Conservation (phyloP, 2,888 invertebrate genomes). For the Invenusta paracnida region DNA sequence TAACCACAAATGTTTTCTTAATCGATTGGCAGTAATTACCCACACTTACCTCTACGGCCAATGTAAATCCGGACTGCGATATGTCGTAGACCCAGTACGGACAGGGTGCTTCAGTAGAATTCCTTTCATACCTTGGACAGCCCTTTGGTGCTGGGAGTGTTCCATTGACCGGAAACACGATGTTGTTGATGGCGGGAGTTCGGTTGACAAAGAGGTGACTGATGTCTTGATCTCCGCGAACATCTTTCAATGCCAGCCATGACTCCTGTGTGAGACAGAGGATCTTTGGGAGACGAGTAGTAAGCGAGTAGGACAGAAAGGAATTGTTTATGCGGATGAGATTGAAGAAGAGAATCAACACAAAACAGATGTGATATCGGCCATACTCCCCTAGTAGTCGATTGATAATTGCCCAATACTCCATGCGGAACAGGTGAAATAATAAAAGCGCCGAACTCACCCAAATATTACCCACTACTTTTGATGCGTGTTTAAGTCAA, state of each 20-base stretch:
- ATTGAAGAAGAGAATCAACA: neutral
- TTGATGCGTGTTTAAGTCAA: no score
- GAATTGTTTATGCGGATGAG: neutral
- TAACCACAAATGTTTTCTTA: no score
- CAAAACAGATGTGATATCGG: neutral
- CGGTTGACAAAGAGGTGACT: neutral
- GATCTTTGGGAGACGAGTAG: neutral
- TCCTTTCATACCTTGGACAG: neutral
- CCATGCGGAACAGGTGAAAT: no score
- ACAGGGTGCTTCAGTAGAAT: neutral
- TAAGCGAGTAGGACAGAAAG: neutral
- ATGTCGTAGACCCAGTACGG: neutral
- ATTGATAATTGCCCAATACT: neutral
- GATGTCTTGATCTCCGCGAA: neutral
- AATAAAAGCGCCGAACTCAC: no score
- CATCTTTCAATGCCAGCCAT: neutral
- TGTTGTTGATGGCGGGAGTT: neutral
- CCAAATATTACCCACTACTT: no score
- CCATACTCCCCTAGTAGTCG: neutral
- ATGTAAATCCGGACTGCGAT: neutral
- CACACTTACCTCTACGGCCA: neutral
- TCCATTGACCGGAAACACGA: neutral
- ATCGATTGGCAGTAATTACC: no score
- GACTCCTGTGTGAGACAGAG: neutral
- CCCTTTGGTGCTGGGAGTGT: neutral